Evolutionary conservation across 2,113 vertebrate genomes (phyloP).

Genomic region (Tympanuchus pallidicinctus): DNA sequence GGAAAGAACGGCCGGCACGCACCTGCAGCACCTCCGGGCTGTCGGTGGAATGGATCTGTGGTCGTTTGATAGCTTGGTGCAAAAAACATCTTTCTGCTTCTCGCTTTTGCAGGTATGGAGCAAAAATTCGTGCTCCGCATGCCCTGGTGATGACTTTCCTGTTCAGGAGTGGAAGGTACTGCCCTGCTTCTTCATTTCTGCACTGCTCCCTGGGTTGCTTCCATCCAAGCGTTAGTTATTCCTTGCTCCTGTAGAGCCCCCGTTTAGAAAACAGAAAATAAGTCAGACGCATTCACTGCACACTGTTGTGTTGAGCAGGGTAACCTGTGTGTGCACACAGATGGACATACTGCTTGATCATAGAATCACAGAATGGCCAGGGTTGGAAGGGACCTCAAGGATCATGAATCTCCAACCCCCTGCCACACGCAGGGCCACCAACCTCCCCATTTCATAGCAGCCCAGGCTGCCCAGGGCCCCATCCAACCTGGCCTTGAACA

Average conservation of each 20-base stretch:
- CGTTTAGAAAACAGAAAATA: not conserved
- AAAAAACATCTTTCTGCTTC: not conserved
- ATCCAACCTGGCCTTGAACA: no score
- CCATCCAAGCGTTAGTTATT: rapidly evolving
- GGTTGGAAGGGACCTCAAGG: no score
- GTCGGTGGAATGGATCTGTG: no score
- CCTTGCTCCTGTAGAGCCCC: rapidly evolving
- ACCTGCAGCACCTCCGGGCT: no score
- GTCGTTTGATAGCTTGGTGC: rapidly evolving
- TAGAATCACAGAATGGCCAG: no score
- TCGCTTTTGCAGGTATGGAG: slow-evolving; percentile 86
- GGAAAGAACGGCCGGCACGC: no score
- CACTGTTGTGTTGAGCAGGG: rapidly evolving
- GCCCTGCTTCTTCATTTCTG: not conserved
- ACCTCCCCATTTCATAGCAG: no score
- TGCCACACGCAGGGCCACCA: no score
- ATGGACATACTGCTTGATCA: rapidly evolving
- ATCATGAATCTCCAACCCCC: no score
- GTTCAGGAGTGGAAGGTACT: slow-evolving; percentile 92
- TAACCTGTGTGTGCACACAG: rapidly evolving
- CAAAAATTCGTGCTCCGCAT: slow-evolving; percentile 93
- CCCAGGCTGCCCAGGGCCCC: no score
- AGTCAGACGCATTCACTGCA: rapidly evolving
- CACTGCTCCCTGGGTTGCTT: not conserved
- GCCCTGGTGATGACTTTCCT: slow-evolving; percentile 99